Conservation (phyloP, 2,113 vertebrate species). For the Nanger granti region DNA sequence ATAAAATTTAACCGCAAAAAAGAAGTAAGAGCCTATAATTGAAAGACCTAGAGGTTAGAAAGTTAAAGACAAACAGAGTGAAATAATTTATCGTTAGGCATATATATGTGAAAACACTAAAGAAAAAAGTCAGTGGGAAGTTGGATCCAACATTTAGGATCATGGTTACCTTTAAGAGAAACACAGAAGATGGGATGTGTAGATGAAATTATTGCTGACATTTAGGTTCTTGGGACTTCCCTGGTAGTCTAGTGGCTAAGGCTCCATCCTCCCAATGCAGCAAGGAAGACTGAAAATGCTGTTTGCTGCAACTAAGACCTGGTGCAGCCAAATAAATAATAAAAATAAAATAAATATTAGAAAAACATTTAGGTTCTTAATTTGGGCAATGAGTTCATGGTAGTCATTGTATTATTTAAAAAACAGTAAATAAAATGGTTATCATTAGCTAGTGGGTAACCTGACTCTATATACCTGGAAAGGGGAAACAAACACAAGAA, state of each 20-base stretch:
- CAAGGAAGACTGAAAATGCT: neutral
- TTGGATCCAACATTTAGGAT: neutral
- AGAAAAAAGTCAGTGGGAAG: neutral
- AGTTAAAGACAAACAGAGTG: neutral
- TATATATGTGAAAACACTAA: neutral
- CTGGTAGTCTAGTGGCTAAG: neutral
- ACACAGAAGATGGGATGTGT: neutral
- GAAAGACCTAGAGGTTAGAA: neutral
- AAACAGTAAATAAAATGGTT: neutral
- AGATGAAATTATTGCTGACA: neutral
- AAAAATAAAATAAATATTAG: neutral
- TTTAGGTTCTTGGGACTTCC: neutral
- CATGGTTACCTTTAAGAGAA: neutral
- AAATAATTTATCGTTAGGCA: neutral
- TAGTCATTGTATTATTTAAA: neutral
- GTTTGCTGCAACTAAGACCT: neutral
- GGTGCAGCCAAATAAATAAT: neutral
- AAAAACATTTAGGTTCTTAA: neutral
- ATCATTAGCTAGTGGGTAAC: neutral
- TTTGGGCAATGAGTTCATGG: neutral
- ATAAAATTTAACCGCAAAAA: neutral
- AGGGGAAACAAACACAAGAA: neutral
- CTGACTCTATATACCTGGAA: too few species aligned
- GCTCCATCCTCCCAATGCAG: neutral
- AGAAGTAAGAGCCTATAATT: neutral